Evolutionary conservation across 2,888 invertebrate species (phyloP).

Genomic region (Arge pagana): DNA sequence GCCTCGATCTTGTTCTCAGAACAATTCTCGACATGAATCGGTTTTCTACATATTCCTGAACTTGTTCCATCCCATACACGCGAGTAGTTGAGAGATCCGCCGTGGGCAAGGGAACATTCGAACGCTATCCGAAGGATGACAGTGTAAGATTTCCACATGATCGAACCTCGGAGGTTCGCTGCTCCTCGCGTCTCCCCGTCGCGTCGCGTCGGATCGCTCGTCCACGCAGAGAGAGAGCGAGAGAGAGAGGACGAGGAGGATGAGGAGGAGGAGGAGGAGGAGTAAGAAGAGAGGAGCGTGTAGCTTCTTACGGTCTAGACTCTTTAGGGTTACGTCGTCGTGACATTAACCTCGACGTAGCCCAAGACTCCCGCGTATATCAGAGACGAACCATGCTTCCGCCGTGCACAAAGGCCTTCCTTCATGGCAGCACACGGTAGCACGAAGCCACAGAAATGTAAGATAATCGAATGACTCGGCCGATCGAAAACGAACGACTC

Average conservation of each 20-base stretch:
- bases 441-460: not conserved
- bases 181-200: slow-evolving; percentile 20
- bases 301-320: slow-evolving; percentile 10
- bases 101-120: too few species aligned
- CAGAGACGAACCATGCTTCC: slow-evolving; percentile 54
- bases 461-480: slow-evolving; percentile 19
- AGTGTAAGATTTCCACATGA: slow-evolving; percentile 33
- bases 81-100: too few species aligned
- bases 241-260: slow-evolving; percentile 1
- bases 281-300: slow-evolving; percentile 3
- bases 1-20: too few species aligned
- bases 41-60: not conserved
- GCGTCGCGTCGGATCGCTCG: not conserved
- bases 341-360: slow-evolving; percentile 15
- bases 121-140: slow-evolving; percentile 30
- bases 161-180: slow-evolving; percentile 25
- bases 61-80: too few species aligned
- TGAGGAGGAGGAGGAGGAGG: not conserved
- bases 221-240: not conserved
- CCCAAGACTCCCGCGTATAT: slow-evolving; percentile 24
- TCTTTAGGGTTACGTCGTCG: not conserved
- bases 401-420: slow-evolving; percentile 51
- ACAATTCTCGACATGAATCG: too few species aligned
- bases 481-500: slow-evolving; percentile 12
- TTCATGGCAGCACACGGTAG: slow-evolving; percentile 39